Base-by-base conservation (phyloP, 2,797 vertebrate genomes). In the Parauchenoglanis ngamensis region DNA sequence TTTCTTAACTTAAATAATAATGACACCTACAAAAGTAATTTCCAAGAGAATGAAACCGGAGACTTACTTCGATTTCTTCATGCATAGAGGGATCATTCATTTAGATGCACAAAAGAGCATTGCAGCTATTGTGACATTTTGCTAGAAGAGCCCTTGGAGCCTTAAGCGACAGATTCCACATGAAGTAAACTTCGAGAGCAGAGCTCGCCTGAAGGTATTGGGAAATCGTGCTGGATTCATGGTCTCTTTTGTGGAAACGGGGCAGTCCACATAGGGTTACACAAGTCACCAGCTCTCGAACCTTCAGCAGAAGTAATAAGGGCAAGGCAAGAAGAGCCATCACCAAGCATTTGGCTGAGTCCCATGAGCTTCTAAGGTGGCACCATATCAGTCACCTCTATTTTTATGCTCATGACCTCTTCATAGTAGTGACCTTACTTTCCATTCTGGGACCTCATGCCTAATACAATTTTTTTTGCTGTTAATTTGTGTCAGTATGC, bases 341-440 rank as follows among this genome's bases (percentile, higher is more conserved):
- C 13, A 2, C 11, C 78, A 46, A 40, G 23, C 25, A 46, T 56
- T 77, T 84, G 31, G 49, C 61, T 8, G 2, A n/a, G 5, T 67
- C 35, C 61, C 31, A 65, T 31, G 31, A 46, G 59, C 72, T 23
- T 70, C 49, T 86, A 79, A 80, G 25, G 63, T 80, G 52, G 31
- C 77, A 52, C 86, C 72, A 44, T 35, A 68, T 83, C 59, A 6
- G 80, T 87, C 46, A n/a, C 35, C 72, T 83, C 59, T 83, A 65
- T 76, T 83, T 83, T 70, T 28, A 79, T 1, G 2, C 86, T 54
- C 21, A 56, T 57, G 72, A 68, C 49, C 81, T 77, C 80, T 83
- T 67, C 49, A 77, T 35, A 65, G 0, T n/a, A 65, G 25, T 28
- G 28, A 12, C 54, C 75, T 63, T 87, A 67, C 59, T n/a, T 28